A percentile compares a stretch with the other conserved stretches of the same genome.
phyloP scores from a whole-genome alignment of 2,888 invertebrate species.

The Auanema freiburgensis region DNA sequence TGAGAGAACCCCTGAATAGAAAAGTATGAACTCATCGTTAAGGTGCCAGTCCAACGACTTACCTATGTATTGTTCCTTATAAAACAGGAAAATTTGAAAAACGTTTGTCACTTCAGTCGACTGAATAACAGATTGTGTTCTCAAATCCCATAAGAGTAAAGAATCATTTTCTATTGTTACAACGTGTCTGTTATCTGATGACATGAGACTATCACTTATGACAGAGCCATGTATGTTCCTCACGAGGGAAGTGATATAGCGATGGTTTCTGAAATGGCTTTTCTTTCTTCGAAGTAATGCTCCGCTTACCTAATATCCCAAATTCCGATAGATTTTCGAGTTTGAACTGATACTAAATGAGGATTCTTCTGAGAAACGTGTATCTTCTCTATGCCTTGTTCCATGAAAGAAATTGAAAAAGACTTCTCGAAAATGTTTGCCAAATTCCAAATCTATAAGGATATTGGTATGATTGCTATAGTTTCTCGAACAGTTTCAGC shows the following conservation, averaged over 20 bases:
- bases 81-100: constrained; percentile 47
- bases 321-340: constrained; percentile 89
- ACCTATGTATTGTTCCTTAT: constrained; percentile 49
- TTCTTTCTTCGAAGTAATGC: not conserved
- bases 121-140: constrained; percentile 53
- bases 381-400: constrained; percentile 88
- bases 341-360: constrained; percentile 82
- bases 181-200: constrained; percentile 43
- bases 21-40: not conserved
- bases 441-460: constrained; percentile 80
- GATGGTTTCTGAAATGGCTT: constrained; percentile 36
- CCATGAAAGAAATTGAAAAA: constrained; percentile 90
- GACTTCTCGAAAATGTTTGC: constrained; percentile 98
- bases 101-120: constrained; percentile 44
- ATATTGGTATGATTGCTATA: not conserved
- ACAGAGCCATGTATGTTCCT: constrained; percentile 58
- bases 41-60: not conserved
- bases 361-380: constrained; percentile 73
- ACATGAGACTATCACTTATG: constrained; percentile 48
- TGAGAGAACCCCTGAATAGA: constrained; percentile 40
- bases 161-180: constrained; percentile 44
- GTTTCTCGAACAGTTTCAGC: not conserved
- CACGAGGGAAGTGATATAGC: constrained; percentile 52
- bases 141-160: constrained; percentile 55
- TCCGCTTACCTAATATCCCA: constrained; percentile 69